phyloP scores from a whole-genome alignment of 2,797 vertebrate species.

The Liparis tanakae region DNA sequence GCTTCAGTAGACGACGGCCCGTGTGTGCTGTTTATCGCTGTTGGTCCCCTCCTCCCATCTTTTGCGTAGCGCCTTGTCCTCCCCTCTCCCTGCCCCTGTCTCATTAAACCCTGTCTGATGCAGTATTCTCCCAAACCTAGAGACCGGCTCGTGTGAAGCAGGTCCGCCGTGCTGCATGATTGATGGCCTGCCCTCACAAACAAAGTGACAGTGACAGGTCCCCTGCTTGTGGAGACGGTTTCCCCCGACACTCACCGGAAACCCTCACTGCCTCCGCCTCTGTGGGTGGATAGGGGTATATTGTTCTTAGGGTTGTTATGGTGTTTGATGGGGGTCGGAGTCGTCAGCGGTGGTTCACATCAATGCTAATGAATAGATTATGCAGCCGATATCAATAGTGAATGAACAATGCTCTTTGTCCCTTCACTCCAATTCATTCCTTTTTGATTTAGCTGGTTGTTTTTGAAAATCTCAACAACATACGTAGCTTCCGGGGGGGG shows the following conservation, averaged over 20 bases:
- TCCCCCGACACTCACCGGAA: constrained; percentile 70
- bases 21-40: constrained; percentile 37
- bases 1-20: constrained; percentile 30
- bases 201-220: constrained; percentile 56
- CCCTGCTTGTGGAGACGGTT: constrained; percentile 33
- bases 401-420: constrained; percentile 69
- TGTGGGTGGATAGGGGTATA: constrained; percentile 36
- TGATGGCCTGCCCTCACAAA: constrained; percentile 67
- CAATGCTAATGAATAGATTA: constrained; percentile 71
- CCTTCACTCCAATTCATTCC: constrained; percentile 61
- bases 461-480: constrained; percentile 59
- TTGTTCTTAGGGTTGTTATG: constrained; percentile 65
- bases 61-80: constrained; percentile 25
- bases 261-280: constrained; percentile 49
- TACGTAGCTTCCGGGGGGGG: constrained; percentile 52
- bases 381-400: constrained; percentile 68
- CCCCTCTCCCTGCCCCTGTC: constrained; percentile 53
- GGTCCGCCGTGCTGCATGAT: constrained; percentile 54
- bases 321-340: constrained; percentile 64
- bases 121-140: constrained; percentile 37
- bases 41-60: constrained; percentile 6
- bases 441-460: constrained; percentile 78
- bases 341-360: constrained; percentile 61
- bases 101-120: constrained; percentile 35
- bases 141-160: constrained; percentile 42